Percentiles rank a stretch among this genome's conserved stretches.
These are phyloP conservation scores for Leucoraja ocellata DNA, from an alignment of 2,797 vertebrate genomes.

Conservation along the genomic window DNA sequence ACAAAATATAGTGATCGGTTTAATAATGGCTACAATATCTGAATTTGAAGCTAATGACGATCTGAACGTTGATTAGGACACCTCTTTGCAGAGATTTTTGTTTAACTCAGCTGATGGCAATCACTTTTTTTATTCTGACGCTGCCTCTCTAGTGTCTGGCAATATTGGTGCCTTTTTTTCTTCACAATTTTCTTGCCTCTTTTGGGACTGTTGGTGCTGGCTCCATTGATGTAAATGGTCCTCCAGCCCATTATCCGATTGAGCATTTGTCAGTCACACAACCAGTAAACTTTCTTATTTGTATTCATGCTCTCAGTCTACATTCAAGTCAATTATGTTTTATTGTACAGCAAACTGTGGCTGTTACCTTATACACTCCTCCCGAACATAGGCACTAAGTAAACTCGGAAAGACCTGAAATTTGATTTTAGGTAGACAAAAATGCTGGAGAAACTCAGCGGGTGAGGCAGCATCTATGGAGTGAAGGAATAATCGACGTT, in stretches of 20 bases:
- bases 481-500: too few relatives aligned
- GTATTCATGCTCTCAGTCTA: not conserved
- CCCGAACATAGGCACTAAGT: not conserved
- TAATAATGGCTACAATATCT: not conserved
- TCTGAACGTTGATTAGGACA: not conserved
- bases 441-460: too few relatives aligned
- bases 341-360: not conserved
- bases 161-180: not conserved
- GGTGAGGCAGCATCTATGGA: too few relatives aligned
- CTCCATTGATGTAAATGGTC: not conserved
- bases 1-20: not conserved
- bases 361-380: not conserved
- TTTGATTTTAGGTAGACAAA: too few relatives aligned
- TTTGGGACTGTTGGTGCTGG: not conserved
- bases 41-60: not conserved
- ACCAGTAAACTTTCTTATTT: not conserved
- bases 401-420: not conserved
- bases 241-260: not conserved
- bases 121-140: not conserved
- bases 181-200: not conserved
- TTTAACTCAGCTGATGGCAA: not conserved
- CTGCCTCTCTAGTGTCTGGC: not conserved
- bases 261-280: not conserved
- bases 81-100: not conserved
- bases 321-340: not conserved